phyloP scores from a whole-genome alignment of 2,888 invertebrate genomes.

The Argyresthia goedartella region DNA sequence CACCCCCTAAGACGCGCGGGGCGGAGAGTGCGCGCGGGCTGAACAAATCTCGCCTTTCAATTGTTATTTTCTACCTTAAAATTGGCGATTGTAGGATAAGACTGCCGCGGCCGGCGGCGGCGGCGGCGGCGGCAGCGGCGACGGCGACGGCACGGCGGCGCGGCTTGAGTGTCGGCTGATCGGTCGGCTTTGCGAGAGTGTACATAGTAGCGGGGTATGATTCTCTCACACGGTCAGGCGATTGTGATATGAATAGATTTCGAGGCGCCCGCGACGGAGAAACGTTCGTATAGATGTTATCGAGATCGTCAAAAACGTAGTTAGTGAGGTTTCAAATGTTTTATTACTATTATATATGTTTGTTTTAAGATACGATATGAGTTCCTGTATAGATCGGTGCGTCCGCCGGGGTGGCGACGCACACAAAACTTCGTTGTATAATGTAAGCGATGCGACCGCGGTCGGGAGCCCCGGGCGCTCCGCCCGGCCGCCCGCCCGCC shows the following conservation, averaged over 20 bases:
- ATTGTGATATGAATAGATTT: conserved; percentile 70
- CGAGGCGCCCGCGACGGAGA: conserved; percentile 37
- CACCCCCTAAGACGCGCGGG: conserved; percentile 4
- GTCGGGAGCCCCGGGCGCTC: conserved; percentile 17
- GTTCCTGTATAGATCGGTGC: conserved; percentile 66
- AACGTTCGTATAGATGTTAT: conserved; percentile 62
- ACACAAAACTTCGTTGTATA: conserved; percentile 56
- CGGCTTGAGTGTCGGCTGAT: conserved; percentile 22
- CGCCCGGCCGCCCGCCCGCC: conserved; percentile 17
- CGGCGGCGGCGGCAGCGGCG: conserved; percentile 24
- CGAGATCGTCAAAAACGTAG: conserved; percentile 66
- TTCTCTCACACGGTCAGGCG: conserved; percentile 69
- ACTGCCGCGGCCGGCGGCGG: neutral
- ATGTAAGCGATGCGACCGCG: conserved; percentile 50
- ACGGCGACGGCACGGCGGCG: conserved; percentile 16
- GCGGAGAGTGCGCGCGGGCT: neutral
- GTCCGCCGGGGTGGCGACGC: conserved; percentile 37
- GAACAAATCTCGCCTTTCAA: conserved; percentile 16
- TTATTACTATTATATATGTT: conserved; percentile 67
- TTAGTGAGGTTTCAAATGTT: conserved; percentile 71
- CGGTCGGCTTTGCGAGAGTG: conserved; percentile 43
- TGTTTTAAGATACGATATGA: conserved; percentile 69
- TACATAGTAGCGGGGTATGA: conserved; percentile 67
- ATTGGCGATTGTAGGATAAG: too few relatives aligned
- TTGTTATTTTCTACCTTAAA: neutral